Base-by-base conservation (phyloP, 2,113 vertebrate genomes). In the Euleptes europaea region DNA sequence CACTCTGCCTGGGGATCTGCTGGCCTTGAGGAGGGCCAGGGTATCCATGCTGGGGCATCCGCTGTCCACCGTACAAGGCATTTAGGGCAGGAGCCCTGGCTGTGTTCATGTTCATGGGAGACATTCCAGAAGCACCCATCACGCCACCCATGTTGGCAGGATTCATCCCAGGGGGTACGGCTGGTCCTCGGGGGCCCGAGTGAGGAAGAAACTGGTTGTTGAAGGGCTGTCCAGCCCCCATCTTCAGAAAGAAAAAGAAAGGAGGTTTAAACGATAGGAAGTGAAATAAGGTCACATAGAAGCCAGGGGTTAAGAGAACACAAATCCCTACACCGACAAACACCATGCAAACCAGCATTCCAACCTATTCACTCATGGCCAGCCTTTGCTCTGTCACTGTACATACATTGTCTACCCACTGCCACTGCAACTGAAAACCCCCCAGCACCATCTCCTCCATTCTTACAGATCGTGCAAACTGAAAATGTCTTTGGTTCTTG, bases 191-290 rank as follows among this genome's bases (percentile, higher is more conserved):
- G 42, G 98, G 97, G 3, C 96, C 97, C 0, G 97, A 91, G 19
- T 98, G 98, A 57, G 97, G 97, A 90, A 99, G 90, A 95, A 98
- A 99, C 93, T 99, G 98, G 92, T 95, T 97, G 94, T 95, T 95
- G 89, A 98, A 99, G 44, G 98, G 95, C 92, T 98, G 97, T 57
- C 97, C 97, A 0, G 97, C 92, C 13, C 97, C 97, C 96, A 99
- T 97, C 98, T 99, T 89, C 42, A 70, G 80, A 70, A 7, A 85
- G 54, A 79, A 81, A 69, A 44, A 67, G 65, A 49, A 77, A 14
- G 77, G 9, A 40, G 67, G 26, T 33, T 60, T 40, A 77, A 47
- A 21, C 31, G 54, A 31, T 17, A 17, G 4, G 1, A 33, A 19
- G 3, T 7, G 13, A 65, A 72, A 47, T 5, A 5, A 70, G 54